Conservation (phyloP, 37 sponge, comb jelly and placozoan genomes). For the Ianthella basta region DNA sequence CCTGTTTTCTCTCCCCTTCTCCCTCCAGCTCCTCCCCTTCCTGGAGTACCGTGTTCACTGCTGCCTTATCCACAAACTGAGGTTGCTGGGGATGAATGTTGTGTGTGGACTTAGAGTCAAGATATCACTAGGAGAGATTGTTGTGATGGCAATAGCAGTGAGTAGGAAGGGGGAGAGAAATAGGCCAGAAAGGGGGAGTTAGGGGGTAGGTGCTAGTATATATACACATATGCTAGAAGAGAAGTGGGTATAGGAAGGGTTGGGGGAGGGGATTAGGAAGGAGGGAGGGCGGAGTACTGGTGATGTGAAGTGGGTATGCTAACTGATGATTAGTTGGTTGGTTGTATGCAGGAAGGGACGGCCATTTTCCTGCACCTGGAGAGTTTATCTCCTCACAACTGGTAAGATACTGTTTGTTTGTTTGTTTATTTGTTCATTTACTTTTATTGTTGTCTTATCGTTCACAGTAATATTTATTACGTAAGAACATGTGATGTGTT, state of each 20-base stretch:
- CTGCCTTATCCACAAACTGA: constrained; percentile 70
- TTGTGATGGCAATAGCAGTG: constrained; percentile 72
- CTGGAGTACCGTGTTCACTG: constrained; percentile 74
- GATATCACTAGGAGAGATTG: constrained; percentile 69
- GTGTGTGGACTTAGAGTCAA: constrained; percentile 60
- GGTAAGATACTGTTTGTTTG: not conserved
- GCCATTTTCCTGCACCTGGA: constrained; percentile 61
- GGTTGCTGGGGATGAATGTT: constrained; percentile 76
- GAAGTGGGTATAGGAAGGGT: too few relatives aligned
- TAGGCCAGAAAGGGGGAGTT: too few relatives aligned
- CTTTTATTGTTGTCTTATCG: not conserved
- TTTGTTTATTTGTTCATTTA: not conserved
- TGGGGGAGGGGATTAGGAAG: too few relatives aligned
- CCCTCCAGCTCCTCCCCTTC: constrained; percentile 70
- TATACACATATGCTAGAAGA: too few relatives aligned
- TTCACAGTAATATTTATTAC: too few relatives aligned
- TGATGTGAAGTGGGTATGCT: not conserved
- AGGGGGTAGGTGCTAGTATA: too few relatives aligned
- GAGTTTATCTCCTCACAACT: not conserved
- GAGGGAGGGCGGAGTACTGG: not conserved
- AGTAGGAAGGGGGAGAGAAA: not conserved
- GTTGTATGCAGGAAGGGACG: constrained; percentile 71
- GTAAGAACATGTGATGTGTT: too few relatives aligned
- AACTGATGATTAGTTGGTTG: not conserved
- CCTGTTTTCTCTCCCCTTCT: not conserved